phyloP scores from a whole-genome alignment of 2,113 vertebrate species.

The Otis tarda region DNA sequence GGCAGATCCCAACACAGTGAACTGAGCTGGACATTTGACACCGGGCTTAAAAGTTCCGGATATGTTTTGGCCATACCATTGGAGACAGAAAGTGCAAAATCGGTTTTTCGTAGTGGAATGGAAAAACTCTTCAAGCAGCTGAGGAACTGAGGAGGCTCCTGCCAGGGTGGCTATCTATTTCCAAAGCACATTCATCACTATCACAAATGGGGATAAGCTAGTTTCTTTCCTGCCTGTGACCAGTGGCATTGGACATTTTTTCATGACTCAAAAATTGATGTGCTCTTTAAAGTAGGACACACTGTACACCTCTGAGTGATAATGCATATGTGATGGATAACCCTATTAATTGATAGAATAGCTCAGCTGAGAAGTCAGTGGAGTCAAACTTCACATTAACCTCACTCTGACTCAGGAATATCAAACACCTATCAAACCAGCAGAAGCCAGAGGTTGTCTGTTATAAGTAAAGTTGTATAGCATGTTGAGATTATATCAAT shows the following conservation, averaged over 20 bases:
- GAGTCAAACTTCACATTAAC: conserved; percentile 56
- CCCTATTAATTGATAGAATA: conserved; percentile 28
- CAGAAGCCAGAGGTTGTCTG: conserved; percentile 3
- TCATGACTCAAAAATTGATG: conserved; percentile 10
- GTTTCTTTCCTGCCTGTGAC: background rate
- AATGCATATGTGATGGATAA: conserved; percentile 18
- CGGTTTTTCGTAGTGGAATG: background rate
- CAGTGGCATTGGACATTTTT: background rate
- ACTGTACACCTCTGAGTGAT: background rate
- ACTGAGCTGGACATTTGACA: conserved; percentile 7
- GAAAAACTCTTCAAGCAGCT: background rate
- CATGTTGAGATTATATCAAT: conserved; percentile 6
- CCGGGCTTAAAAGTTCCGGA: background rate
- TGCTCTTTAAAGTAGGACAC: conserved; percentile 26
- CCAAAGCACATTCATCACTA: background rate
- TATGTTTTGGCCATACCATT: background rate
- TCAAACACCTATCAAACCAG: conserved; percentile 17
- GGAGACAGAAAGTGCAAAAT: background rate
- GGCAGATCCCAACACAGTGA: background rate
- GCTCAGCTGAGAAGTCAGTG: background rate
- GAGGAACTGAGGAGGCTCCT: background rate
- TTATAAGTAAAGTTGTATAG: background rate
- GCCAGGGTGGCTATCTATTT: background rate
- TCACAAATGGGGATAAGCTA: background rate
- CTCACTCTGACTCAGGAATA: conserved; percentile 8